Evolutionary conservation across 1,140 invertebrate genomes (phyloP).

Genomic region (Scylla paramamosain): DNA sequence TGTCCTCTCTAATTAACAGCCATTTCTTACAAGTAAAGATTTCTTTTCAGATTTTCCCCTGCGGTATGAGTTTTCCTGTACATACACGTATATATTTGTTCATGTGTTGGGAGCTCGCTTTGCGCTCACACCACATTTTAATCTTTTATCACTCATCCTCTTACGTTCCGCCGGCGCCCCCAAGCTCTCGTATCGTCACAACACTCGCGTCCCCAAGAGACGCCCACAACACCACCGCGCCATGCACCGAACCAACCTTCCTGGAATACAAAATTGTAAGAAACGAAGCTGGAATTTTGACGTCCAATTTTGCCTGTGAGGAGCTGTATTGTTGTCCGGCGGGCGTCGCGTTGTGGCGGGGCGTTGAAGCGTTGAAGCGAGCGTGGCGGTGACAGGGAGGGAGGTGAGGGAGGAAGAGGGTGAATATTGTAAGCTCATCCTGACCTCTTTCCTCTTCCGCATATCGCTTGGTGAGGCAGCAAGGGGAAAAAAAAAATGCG

Average conservation of each 20-base stretch:
- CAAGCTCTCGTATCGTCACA: no score
- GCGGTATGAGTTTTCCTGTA: background rate
- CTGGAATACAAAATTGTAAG: background rate
- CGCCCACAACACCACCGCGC: no score
- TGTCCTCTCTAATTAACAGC: no score
- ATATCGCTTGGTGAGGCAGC: no score
- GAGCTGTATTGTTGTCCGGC: background rate
- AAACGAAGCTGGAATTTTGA: background rate
- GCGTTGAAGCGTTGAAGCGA: background rate
- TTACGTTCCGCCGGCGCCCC: no score
- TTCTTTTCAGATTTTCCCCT: no score
- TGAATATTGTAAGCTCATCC: background rate
- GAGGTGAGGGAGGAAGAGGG: slow-evolving; percentile 13
- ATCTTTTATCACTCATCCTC: no score
- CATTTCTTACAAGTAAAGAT: no score
- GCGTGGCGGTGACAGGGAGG: background rate
- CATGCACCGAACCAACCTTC: no score
- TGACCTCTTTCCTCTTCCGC: background rate
- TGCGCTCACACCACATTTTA: background rate
- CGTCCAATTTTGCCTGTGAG: background rate
- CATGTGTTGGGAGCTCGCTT: background rate
- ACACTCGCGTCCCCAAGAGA: no score
- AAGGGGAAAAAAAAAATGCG: background rate
- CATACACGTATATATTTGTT: no score
- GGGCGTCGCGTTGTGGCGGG: background rate